Evolutionary conservation across 35 echinoderm and acorn worm genomes (phyloP).

Genomic region (Eucidaris tribuloides): DNA sequence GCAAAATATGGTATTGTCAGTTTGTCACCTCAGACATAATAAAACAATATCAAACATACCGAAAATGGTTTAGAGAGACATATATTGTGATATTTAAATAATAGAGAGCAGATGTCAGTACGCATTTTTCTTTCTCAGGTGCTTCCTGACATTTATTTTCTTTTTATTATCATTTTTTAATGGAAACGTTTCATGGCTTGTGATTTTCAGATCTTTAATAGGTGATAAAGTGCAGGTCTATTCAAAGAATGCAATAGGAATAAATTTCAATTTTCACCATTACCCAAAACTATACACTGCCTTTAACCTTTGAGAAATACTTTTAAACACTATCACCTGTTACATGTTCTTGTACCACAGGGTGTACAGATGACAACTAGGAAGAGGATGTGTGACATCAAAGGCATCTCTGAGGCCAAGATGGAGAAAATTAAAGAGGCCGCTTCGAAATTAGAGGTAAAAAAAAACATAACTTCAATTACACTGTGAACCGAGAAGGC

Average conservation of each 20-base stretch:
- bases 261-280: too few species aligned
- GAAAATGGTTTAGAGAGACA: too few species aligned
- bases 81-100: too few species aligned
- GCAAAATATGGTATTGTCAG: too few species aligned
- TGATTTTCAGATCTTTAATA: background rate
- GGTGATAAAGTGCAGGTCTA: background rate
- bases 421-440: slow-evolving; percentile 99
- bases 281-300: too few species aligned
- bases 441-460: slow-evolving; percentile 85
- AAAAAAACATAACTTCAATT: background rate
- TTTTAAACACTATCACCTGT: background rate
- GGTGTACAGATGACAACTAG: slow-evolving; percentile 90
- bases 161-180: background rate
- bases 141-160: too few species aligned
- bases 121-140: too few species aligned
- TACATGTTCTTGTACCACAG: background rate
- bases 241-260: background rate
- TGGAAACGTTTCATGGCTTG: background rate
- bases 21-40: too few species aligned
- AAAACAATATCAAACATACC: too few species aligned
- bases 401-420: slow-evolving; percentile 97
- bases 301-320: too few species aligned
- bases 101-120: too few species aligned
- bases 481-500: background rate
- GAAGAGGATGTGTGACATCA: slow-evolving; percentile 95